Evolutionary conservation across 2,113 vertebrate genomes (phyloP), one percentile per base, ranked within the genome.

Genomic region (Calyptommatus sinebrachiatus): DNA sequence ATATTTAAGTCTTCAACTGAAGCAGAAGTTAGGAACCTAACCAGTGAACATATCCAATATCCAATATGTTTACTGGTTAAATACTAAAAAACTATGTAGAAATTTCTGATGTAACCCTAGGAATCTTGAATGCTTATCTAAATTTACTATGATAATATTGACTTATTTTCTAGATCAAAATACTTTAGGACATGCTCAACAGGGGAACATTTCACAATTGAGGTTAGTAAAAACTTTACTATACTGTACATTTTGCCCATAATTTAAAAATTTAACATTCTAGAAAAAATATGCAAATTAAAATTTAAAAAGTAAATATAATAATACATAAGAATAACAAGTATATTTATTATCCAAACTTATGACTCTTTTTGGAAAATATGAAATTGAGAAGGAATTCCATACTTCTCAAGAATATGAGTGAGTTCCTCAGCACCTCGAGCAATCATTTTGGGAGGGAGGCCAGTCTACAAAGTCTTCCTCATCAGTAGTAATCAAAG

Each of bases 121-220:
- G 48, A 53, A 65, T 35, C 26, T 46, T 68, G 22, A 66, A 45
- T 57, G 60, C 12, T 62, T 66, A 10, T 18, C 35, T 80, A 0
- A 69, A 21, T 21, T 21, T 46, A 9, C 65, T 65, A 7, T 65
- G 22, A 3, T 45, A n/a, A 26, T 78, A 46, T 71, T 31, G 68
- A 5, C 83, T 89, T 92, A 22, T 84, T 87, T 92, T 90, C n/a
- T 83, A 96, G 95, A 84, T 96, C 95, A 8, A 96, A 96, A 80
- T 96, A 96, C 90, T 96, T 96, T 76, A 94, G 93, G 86, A 95
- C 94, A 1, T 94, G 92, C 83, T 88, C 95, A 65, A 93, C 93
- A 83, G 94, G 95, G 84, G 94, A 96, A 85, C 95, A 96, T 76
- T 92, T 95, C 87, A 96, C 95, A 68, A 96, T 96, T 93, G 95